Conservation (phyloP, 2,888 invertebrate genomes). For the Cryptocheilus praepositus region DNA sequence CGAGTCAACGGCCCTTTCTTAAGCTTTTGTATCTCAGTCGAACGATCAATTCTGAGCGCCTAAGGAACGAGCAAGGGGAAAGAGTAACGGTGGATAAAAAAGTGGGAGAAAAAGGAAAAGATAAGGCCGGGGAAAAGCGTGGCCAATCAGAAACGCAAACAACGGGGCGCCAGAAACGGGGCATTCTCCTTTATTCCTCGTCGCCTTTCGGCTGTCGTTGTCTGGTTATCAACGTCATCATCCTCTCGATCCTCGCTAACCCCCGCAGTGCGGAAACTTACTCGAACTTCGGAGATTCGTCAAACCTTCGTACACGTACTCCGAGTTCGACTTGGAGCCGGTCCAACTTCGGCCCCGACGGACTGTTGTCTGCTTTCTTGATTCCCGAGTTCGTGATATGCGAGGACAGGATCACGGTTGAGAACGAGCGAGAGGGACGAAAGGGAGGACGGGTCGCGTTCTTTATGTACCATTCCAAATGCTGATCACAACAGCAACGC, state of each 20-base stretch:
- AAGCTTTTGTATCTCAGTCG: too few relatives aligned
- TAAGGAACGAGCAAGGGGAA: too few relatives aligned
- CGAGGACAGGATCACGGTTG: constrained; percentile 7
- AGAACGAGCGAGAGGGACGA: background rate
- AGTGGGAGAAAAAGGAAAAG: background rate
- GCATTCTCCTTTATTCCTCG: constrained; percentile 41
- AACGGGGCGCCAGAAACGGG: constrained; percentile 47
- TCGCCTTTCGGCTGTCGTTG: constrained; percentile 29
- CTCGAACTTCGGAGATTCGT: constrained; percentile 58
- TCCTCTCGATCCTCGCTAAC: constrained; percentile 18
- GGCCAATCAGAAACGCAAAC: constrained; percentile 61
- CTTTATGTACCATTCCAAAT: background rate
- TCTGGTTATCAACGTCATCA: constrained; percentile 54
- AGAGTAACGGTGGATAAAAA: background rate
- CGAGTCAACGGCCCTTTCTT: background rate
- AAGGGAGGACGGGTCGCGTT: background rate
- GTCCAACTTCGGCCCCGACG: constrained; percentile 53
- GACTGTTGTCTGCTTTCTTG: constrained; percentile 46
- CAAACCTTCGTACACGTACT: constrained; percentile 47
- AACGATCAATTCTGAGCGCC: too few relatives aligned
- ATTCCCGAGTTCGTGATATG: constrained; percentile 19
- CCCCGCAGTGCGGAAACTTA: constrained; percentile 56
- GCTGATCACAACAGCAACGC: too few relatives aligned
- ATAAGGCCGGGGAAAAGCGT: constrained; percentile 18
- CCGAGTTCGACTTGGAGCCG: constrained; percentile 58